Evolutionary conservation across 1,140 invertebrate genomes (phyloP), one percentile per base, ranked within the genome.

Genomic region (Zaprionus davidi): DNA sequence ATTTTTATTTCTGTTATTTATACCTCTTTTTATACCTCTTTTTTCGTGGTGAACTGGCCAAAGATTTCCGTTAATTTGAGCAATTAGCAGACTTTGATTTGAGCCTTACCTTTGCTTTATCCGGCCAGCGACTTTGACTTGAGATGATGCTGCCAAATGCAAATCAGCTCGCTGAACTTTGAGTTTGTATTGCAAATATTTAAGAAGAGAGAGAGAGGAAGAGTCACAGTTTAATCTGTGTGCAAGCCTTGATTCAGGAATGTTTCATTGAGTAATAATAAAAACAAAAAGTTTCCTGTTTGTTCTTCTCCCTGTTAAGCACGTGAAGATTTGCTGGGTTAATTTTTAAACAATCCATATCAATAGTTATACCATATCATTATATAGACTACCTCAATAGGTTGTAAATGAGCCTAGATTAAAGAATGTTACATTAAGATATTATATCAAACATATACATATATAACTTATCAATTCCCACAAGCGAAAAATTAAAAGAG

Each of bases 31-130:
- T 60, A 44, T 36, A 38, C 13, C 31, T 36, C 53, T 74, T 78
- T 46, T 81, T 34, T 56, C 58, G 62, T 63, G 41, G 41, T 9
- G 55, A 44, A 31, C 7, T 34, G 51, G 12, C 28, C 46, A 77
- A 82, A 90, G 67, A 80, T 90, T 86, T 90, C 82, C 85, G 75
- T 81, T 85, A 76, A 90, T 79, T 81, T 67, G 36, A 49, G 20
- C 56, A 85, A 88, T 88, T 88, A 88, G 69, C 81, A 76, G 73
- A 56, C 46, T 73, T 69, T 53, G 55, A 67, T 58, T 84, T 70
- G 53, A 65, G 64, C 53, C 70, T 59, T 6, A 26, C 66, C 79
- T 80, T 68, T 76, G 78, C 28, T 59, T 58, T 22, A 22, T 5
- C 5, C 63, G 9, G 12, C 15, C 24, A 38, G 41, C 26, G 28